Evolutionary conservation across 2,888 invertebrate genomes (phyloP).

Genomic region (Anoplius nigerrimus): DNA sequence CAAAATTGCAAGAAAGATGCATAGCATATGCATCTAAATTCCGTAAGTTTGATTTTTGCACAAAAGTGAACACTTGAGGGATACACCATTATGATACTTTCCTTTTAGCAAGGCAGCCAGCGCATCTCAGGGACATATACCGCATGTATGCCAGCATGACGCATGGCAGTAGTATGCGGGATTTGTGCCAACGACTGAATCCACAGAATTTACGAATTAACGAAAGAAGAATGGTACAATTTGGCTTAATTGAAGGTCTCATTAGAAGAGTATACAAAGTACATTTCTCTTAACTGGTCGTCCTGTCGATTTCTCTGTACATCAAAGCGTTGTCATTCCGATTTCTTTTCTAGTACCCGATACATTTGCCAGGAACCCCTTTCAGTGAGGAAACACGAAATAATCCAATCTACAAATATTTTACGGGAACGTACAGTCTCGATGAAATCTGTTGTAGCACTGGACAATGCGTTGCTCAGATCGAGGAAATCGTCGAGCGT

Average conservation of each 20-base stretch:
- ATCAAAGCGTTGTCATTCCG: slow-evolving; percentile 1
- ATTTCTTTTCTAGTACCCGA: slow-evolving; percentile 67
- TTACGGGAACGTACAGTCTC: slow-evolving; percentile 87
- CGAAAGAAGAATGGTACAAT: slow-evolving; percentile 89
- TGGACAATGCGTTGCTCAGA: slow-evolving; percentile 83
- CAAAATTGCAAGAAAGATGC: slow-evolving; percentile 83
- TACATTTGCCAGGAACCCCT: slow-evolving; percentile 62
- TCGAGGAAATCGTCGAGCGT: slow-evolving; percentile 89
- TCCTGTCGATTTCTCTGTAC: not conserved
- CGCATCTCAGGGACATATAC: slow-evolving; percentile 83
- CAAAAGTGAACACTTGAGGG: not conserved
- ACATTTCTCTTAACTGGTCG: not conserved
- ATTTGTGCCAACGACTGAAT: slow-evolving; percentile 84
- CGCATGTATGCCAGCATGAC: slow-evolving; percentile 86
- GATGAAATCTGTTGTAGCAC: slow-evolving; percentile 95
- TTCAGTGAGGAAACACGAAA: slow-evolving; percentile 62
- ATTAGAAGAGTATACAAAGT: slow-evolving; percentile 89
- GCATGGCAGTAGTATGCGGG: slow-evolving; percentile 85
- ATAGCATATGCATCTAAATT: slow-evolving; percentile 83
- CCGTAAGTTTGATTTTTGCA: slow-evolving; percentile 75
- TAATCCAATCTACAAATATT: slow-evolving; percentile 78
- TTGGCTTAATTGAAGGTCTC: slow-evolving; percentile 89
- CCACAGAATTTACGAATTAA: slow-evolving; percentile 86
- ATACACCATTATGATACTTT: slow-evolving; percentile 10
- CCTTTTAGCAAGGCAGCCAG: slow-evolving; percentile 79